These are phyloP conservation scores for Oasisia sp. DNA, from an alignment of 2,888 invertebrate genomes.

Conservation along the genomic window DNA sequence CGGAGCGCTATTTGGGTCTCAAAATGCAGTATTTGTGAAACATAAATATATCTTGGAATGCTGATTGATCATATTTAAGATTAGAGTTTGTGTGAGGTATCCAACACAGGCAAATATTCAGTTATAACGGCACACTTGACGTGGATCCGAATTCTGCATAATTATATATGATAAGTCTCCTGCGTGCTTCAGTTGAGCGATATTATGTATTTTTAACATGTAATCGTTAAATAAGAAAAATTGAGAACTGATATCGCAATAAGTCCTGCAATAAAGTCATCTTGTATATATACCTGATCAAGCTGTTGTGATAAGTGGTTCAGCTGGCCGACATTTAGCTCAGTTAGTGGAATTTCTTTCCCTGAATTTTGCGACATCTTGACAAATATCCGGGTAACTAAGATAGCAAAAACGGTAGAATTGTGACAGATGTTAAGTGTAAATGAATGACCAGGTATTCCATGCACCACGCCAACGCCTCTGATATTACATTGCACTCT, in stretches of 20 bases:
- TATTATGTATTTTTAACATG: background rate
- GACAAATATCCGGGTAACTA: slow-evolving; percentile 12
- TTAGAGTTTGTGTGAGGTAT: too few species aligned
- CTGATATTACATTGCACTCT: too few species aligned
- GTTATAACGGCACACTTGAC: too few species aligned
- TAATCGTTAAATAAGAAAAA: background rate
- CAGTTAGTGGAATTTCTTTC: slow-evolving; percentile 36
- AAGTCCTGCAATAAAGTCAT: background rate
- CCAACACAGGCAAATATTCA: too few species aligned
- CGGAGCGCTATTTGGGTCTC: too few species aligned
- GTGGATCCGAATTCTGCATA: too few species aligned
- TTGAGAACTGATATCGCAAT: background rate
- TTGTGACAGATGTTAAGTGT: background rate
- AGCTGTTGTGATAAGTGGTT: slow-evolving; percentile 38
- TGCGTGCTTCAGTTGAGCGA: slow-evolving; percentile 8
- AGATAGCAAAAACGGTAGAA: background rate
- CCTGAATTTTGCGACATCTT: slow-evolving; percentile 22
- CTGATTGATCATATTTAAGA: too few species aligned
- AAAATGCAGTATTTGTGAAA: too few species aligned
- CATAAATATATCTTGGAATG: too few species aligned
- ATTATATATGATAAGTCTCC: too few species aligned
- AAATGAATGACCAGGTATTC: background rate
- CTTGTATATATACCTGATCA: slow-evolving; percentile 34
- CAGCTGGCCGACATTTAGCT: slow-evolving; percentile 36
- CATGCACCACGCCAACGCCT: too few species aligned